Percentiles rank a stretch among this genome's conserved stretches.
Evolutionary conservation across 37 sponge, comb jelly and placozoan species (phyloP).

Genomic region (Petrosia ficiformis): DNA sequence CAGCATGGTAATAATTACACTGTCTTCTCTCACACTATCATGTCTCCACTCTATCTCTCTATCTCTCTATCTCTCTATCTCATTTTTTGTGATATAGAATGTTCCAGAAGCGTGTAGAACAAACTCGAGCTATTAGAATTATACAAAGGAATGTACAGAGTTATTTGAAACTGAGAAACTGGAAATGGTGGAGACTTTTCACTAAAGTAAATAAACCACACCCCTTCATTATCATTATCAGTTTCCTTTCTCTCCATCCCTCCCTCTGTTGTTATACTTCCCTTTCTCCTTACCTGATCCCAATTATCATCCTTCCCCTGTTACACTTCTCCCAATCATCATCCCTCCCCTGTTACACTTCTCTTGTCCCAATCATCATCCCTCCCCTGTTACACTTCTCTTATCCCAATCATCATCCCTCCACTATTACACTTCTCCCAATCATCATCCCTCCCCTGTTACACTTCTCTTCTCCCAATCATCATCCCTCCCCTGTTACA

Average conservation of each 20-base stretch:
- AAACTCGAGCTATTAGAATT: conserved; percentile 86
- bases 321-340: no score
- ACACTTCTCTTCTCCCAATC: no score
- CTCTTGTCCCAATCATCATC: no score
- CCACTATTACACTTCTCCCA: no score
- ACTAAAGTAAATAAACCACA: conserved; percentile 58
- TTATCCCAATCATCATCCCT: no score
- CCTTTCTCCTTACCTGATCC: neutral
- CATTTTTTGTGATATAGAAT: conserved; percentile 35
- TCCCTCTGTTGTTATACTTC: neutral
- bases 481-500: no score
- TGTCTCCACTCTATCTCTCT: neutral
- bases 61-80: neutral
- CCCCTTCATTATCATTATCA: neutral
- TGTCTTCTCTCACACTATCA: neutral
- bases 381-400: no score
- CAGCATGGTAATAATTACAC: no score
- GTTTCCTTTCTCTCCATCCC: neutral
- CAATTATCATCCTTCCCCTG: no score
- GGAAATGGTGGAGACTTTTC: conserved; percentile 99
- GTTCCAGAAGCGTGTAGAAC: conserved; percentile 88
- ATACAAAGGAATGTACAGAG: conserved; percentile 93
- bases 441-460: no score
- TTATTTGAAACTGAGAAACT: conserved; percentile 97
- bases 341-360: no score